These are phyloP conservation scores for Kryptopterus vitreolus DNA, from an alignment of 2,797 vertebrate genomes.

Conservation along the genomic window DNA sequence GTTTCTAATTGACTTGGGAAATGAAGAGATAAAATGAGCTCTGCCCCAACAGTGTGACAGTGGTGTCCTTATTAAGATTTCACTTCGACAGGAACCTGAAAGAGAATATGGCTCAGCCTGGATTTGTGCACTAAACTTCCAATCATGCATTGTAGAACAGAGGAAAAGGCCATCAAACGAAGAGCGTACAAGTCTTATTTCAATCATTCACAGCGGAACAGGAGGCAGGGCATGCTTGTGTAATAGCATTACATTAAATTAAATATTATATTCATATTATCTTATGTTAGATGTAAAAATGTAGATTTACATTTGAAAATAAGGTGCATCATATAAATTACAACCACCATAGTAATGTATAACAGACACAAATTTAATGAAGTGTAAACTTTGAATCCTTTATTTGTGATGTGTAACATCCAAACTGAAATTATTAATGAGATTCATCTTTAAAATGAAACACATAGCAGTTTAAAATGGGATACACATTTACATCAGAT, in stretches of 20 bases:
- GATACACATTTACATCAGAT: neutral
- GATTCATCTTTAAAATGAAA: neutral
- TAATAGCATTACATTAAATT: neutral
- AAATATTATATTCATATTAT: neutral
- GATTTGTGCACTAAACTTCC: neutral
- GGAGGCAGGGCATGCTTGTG: neutral
- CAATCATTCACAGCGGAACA: neutral
- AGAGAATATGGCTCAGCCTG: neutral
- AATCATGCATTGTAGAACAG: neutral
- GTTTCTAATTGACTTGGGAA: slow-evolving; percentile 6
- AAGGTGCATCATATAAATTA: neutral
- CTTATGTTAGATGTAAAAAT: neutral
- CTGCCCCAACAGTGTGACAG: neutral
- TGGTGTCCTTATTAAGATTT: neutral
- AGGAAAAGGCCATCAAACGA: neutral
- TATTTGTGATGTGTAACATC: neutral
- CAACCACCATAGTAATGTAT: neutral
- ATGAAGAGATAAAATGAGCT: slow-evolving; percentile 13
- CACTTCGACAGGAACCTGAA: neutral
- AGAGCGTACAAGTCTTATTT: neutral
- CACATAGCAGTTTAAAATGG: neutral
- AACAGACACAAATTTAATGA: neutral
- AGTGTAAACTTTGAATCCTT: neutral
- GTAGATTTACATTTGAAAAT: neutral
- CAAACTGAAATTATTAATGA: neutral